Evolutionary conservation across 1,140 invertebrate species (phyloP), one percentile per base, ranked within the genome.

Genomic region (Phthorimaea operculella): DNA sequence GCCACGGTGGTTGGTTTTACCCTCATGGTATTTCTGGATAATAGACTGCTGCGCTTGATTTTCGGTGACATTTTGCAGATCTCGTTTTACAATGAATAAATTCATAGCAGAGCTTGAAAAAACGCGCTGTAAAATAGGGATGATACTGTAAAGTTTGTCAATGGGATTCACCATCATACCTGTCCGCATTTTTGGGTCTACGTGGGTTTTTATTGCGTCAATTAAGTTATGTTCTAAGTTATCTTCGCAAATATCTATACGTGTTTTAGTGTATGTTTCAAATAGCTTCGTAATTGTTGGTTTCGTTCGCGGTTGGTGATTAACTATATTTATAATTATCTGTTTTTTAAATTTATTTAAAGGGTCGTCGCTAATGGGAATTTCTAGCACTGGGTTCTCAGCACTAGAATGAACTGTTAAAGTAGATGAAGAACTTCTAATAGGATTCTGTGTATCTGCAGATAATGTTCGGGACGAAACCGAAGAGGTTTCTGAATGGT

Each of bases 1-100:
- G 9, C 53, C 53, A 7, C 53, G 18, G 16, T 55, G 53, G 15
- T 55, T 55, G 4, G 53, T 55, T 55, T 55, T 55, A 6, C 53
- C 53, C 33, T 48, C 36, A 34, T 55, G 53, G 17, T 55, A 55
- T n/a, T 48, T 47, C 3, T 16, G 4, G 8, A 55, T 55, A 3
- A 55, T 55, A 21, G 10, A 1, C 39, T 33, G 18, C 18, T 55
- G 53, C 15, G n/a, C 12, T 14, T 9, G 16, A 16, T 33, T 14
- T 16, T 48, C 45, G 4, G 7, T 18, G 10, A 55, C 28, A 39
- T 55, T 55, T 55, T 48, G 11, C 17, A 55, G 17, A 48, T 55
- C 44, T 8, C 1, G 6, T 55, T 55, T 55, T 34, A 18, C 33
- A 5, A 49, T 9, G 16, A 34, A 8, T 10, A 55, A 34, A 21